Conservation (phyloP, 2,113 vertebrate genomes). For the Anser cygnoides region DNA sequence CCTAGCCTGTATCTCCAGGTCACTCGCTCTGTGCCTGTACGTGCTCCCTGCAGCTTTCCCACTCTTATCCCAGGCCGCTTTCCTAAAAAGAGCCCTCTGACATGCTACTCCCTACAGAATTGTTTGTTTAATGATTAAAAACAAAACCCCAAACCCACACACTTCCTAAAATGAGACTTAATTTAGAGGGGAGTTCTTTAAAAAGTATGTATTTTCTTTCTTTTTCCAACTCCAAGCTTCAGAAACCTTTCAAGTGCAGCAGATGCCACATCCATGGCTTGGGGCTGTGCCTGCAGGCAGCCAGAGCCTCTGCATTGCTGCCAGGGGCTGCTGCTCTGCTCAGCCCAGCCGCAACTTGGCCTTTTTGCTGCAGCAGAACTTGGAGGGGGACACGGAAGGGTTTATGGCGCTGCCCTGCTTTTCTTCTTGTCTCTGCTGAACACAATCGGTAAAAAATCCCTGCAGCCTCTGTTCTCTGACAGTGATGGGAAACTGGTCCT, state of each 20-base stretch:
- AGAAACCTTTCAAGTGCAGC: background rate
- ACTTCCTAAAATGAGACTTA: background rate
- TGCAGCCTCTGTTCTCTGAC: background rate
- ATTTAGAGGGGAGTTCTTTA: background rate
- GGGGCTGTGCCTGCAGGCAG: background rate
- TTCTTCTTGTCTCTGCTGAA: background rate
- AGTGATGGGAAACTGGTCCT: background rate
- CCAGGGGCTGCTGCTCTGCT: background rate
- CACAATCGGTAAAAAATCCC: background rate
- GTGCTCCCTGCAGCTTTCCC: background rate
- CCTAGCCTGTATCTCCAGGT: background rate
- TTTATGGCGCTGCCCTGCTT: background rate
- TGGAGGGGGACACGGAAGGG: background rate
- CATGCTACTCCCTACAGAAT: background rate
- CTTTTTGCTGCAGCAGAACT: background rate
- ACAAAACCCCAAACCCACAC: background rate
- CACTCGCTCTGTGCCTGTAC: background rate
- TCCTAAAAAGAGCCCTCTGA: background rate
- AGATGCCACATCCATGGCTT: background rate
- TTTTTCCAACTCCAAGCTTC: background rate
- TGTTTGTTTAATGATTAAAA: background rate
- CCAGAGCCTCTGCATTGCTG: background rate
- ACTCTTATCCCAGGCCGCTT: background rate
- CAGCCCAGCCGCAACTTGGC: background rate
- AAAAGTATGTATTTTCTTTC: background rate